phyloP scores from a whole-genome alignment of 2,113 vertebrate genomes.

The Myotis yumanensis region DNA sequence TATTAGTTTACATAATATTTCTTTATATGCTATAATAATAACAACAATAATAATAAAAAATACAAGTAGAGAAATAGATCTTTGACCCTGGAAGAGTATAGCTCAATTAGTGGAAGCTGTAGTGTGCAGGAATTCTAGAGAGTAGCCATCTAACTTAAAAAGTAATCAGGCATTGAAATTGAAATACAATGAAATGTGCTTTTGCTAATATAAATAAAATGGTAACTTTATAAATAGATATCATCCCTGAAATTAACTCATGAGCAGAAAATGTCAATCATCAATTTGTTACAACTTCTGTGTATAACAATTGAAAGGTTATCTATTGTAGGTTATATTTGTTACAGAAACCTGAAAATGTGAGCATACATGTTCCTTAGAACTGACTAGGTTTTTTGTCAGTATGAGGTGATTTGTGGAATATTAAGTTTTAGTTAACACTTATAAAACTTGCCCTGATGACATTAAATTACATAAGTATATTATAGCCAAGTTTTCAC shows the following conservation, averaged over 20 bases:
- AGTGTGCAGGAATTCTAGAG: background rate
- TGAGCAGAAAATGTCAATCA: background rate
- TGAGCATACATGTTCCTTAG: slow-evolving; percentile 1
- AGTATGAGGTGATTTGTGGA: background rate
- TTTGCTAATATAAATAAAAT: background rate
- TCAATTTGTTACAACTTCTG: background rate
- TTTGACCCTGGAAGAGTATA: background rate
- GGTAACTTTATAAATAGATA: background rate
- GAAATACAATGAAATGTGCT: background rate
- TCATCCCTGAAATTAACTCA: background rate
- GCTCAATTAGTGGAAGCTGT: background rate
- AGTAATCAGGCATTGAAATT: background rate
- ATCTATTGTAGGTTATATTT: slow-evolving; percentile 8
- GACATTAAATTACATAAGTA: background rate
- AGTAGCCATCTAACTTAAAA: background rate
- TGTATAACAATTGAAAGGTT: background rate
- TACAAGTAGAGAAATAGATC: background rate
- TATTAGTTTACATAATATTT: background rate
- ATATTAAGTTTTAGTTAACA: slow-evolving; percentile 10
- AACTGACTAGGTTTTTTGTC: background rate
- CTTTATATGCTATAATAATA: background rate
- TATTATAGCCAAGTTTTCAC: background rate
- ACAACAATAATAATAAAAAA: background rate
- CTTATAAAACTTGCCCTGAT: background rate
- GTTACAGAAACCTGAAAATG: slow-evolving; percentile 33